A percentile compares a stretch with the other conserved stretches of the same genome.
Conservation (phyloP, 2,113 vertebrate species). For the Bostrychus sinensis region DNA sequence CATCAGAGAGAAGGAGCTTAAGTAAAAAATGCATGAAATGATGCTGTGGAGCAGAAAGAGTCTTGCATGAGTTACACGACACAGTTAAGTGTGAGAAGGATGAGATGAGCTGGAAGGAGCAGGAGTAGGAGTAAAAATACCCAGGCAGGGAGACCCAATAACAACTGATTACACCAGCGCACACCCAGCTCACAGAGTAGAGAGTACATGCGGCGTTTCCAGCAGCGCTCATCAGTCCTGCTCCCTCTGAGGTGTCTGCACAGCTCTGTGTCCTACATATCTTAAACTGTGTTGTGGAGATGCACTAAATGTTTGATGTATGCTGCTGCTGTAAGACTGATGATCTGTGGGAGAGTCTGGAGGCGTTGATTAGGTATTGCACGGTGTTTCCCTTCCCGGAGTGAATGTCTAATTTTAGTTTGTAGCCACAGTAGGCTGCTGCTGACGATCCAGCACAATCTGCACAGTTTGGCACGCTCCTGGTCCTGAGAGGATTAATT, state of each 20-base stretch:
- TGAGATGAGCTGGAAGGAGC: slow-evolving; percentile 50
- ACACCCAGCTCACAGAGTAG: neutral
- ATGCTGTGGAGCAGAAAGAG: slow-evolving; percentile 64
- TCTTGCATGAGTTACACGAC: slow-evolving; percentile 62
- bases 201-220: neutral
- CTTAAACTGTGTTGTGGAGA: slow-evolving; percentile 39
- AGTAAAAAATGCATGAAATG: slow-evolving; percentile 74
- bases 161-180: slow-evolving; percentile 46
- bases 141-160: slow-evolving; percentile 50
- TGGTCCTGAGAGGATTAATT: slow-evolving; percentile 9
- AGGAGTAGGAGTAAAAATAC: slow-evolving; percentile 40
- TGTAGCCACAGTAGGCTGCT: slow-evolving; percentile 16
- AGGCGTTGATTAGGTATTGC: slow-evolving; percentile 40
- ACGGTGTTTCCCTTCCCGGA: slow-evolving; percentile 44
- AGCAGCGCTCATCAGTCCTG: slow-evolving; percentile 22
- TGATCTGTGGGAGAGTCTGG: slow-evolving; percentile 34
- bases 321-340: slow-evolving; percentile 36
- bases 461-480: slow-evolving; percentile 3
- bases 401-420: slow-evolving; percentile 32
- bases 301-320: slow-evolving; percentile 58
- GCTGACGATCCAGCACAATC: slow-evolving; percentile 2
- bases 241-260: slow-evolving; percentile 17
- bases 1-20: slow-evolving; percentile 43
- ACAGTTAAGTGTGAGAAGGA: slow-evolving; percentile 49
- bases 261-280: slow-evolving; percentile 48